Evolutionary conservation across 23 tunicate genomes (phyloP).

Genomic region (Halocynthia roretzi): DNA sequence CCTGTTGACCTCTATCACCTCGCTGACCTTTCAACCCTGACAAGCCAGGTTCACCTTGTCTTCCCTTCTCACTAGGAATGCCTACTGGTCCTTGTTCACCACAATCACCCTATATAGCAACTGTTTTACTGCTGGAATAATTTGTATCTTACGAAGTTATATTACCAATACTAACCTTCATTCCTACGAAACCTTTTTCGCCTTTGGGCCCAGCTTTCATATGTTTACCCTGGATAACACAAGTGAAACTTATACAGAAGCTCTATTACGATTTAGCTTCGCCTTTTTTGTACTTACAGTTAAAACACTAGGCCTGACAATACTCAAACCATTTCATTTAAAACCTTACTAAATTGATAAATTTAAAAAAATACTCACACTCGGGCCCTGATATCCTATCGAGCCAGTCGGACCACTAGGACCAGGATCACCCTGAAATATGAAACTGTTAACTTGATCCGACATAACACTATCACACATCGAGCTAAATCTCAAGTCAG

Average conservation of each 20-base stretch:
- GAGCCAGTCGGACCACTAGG: not conserved
- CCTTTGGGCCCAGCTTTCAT: constrained; percentile 4
- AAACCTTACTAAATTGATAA: not conserved
- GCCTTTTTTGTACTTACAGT: not conserved
- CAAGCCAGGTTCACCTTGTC: not conserved
- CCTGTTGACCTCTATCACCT: constrained; percentile 10
- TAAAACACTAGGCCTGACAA: too few species aligned
- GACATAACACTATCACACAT: too few species aligned
- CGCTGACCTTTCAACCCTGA: constrained; percentile 8
- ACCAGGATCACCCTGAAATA: constrained; percentile 7
- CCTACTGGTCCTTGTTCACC: constrained; percentile 1
- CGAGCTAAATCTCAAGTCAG: not conserved
- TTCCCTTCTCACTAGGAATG: constrained; percentile 4
- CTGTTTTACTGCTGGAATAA: not conserved
- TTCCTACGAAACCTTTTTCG: not conserved
- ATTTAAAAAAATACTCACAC: not conserved
- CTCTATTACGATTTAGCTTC: too few species aligned
- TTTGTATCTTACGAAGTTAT: not conserved
- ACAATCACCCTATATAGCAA: not conserved
- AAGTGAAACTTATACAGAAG: not conserved
- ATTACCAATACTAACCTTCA: constrained; percentile 6
- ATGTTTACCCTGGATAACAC: constrained; percentile 1
- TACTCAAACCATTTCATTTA: too few species aligned
- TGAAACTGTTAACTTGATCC: not conserved
- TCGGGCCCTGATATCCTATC: not conserved